Percentiles rank a stretch among this genome's conserved stretches.
Conservation (phyloP, 2,888 invertebrate genomes). For the Plebejus melissa region DNA sequence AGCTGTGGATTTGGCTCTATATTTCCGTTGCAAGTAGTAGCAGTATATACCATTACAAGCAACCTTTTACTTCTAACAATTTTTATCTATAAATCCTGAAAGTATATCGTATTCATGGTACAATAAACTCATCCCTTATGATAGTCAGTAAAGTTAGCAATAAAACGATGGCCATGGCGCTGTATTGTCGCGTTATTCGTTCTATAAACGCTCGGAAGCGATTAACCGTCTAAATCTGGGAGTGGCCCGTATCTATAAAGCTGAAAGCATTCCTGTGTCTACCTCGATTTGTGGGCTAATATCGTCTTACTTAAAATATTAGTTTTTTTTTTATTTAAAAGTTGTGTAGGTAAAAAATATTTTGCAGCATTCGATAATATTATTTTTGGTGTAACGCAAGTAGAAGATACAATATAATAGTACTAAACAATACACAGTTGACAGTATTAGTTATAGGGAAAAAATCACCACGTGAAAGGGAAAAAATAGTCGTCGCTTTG, state of each 20-base stretch:
- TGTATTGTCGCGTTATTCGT: conserved; percentile 32
- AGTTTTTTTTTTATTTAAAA: neutral
- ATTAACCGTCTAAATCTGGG: conserved; percentile 31
- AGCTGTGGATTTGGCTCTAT: neutral
- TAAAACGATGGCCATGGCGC: conserved; percentile 30
- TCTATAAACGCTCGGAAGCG: conserved; percentile 33
- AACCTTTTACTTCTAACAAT: neutral
- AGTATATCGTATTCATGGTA: conserved; percentile 18
- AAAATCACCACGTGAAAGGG: too few species aligned
- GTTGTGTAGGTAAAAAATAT: neutral
- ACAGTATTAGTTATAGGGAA: too few species aligned
- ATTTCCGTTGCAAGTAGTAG: too few species aligned
- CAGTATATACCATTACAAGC: neutral
- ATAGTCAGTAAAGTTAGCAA: conserved; percentile 31
- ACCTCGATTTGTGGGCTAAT: conserved; percentile 20
- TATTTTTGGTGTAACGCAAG: too few species aligned
- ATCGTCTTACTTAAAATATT: neutral
- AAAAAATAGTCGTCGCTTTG: too few species aligned
- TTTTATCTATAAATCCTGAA: conserved; percentile 12
- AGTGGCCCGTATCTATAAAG: conserved; percentile 39
- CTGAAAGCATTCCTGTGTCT: conserved; percentile 43
- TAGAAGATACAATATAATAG: too few species aligned
- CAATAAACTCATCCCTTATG: conserved; percentile 26
- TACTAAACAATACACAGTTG: too few species aligned
- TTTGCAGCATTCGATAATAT: neutral